Evolutionary conservation across 1,140 invertebrate genomes (phyloP).

Genomic region (Hormaphis cornu): DNA sequence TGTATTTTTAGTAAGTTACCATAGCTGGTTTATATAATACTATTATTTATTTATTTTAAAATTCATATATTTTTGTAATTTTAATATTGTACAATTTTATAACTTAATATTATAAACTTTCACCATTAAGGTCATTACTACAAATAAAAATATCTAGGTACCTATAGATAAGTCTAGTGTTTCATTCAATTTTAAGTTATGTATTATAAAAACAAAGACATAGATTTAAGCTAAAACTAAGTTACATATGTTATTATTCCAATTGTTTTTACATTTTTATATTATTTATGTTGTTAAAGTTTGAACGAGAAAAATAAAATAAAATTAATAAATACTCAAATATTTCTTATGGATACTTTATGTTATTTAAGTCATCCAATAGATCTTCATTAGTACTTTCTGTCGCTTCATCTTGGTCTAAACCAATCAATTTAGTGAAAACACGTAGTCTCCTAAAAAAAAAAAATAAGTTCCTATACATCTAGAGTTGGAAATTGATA

Average conservation of each 20-base stretch:
- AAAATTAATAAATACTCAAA: neutral
- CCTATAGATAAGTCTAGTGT: neutral
- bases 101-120: no score
- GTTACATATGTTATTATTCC: conserved; percentile 1
- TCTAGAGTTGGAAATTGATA: neutral
- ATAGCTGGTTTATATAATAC: neutral
- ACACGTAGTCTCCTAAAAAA: conserved; percentile 3
- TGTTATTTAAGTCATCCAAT: neutral
- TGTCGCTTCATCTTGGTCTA: neutral
- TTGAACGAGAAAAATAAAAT: neutral
- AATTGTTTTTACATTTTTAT: conserved; percentile 1
- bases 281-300: conserved; percentile 12
- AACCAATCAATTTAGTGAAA: neutral
- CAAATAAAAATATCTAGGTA: neutral
- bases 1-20: neutral
- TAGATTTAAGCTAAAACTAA: neutral
- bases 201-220: neutral
- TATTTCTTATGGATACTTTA: conserved; percentile 6
- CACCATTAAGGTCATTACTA: neutral
- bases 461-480: neutral
- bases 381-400: neutral
- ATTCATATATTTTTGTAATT: neutral
- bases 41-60: neutral
- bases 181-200: neutral
- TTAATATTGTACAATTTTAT: neutral